Evolutionary conservation across 2,113 vertebrate genomes (phyloP).

Genomic region (Cyprinodon tularosa): DNA sequence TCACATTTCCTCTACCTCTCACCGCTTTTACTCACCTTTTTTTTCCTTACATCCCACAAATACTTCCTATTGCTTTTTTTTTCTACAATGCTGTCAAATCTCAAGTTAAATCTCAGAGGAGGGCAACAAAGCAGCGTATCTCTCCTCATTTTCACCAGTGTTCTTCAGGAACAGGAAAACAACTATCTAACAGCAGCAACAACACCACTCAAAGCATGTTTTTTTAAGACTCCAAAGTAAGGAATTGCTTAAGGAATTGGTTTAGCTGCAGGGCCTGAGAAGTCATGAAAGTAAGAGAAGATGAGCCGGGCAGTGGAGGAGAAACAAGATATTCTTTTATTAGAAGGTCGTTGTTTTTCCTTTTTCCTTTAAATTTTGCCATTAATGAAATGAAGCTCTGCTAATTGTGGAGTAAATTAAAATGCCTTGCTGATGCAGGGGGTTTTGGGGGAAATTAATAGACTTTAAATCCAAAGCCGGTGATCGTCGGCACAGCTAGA

Average conservation of each 20-base stretch:
- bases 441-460: slow-evolving; percentile 73
- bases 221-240: slow-evolving; percentile 50
- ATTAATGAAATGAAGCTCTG: slow-evolving; percentile 75
- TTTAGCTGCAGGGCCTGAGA: slow-evolving; percentile 61
- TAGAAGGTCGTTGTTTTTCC: slow-evolving; percentile 69
- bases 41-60: slow-evolving; percentile 40
- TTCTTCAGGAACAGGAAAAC: slow-evolving; percentile 33
- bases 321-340: slow-evolving; percentile 74
- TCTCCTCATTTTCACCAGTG: slow-evolving; percentile 56
- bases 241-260: slow-evolving; percentile 72
- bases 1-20: slow-evolving; percentile 35
- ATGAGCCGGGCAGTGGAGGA: slow-evolving; percentile 42
- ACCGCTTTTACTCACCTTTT: slow-evolving; percentile 21
- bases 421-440: slow-evolving; percentile 74
- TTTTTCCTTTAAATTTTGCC: slow-evolving; percentile 66
- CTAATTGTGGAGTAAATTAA: slow-evolving; percentile 82
- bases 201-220: slow-evolving; percentile 54
- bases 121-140: slow-evolving; percentile 63
- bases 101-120: slow-evolving; percentile 67
- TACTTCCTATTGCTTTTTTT: slow-evolving; percentile 24
- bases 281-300: slow-evolving; percentile 63
- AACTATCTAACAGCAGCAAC: slow-evolving; percentile 43
- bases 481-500: slow-evolving; percentile 54
- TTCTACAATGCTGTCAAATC: slow-evolving; percentile 49
- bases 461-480: slow-evolving; percentile 69